Evolutionary conservation across 2,888 invertebrate genomes (phyloP).

Genomic region (Conistra vaccinii): DNA sequence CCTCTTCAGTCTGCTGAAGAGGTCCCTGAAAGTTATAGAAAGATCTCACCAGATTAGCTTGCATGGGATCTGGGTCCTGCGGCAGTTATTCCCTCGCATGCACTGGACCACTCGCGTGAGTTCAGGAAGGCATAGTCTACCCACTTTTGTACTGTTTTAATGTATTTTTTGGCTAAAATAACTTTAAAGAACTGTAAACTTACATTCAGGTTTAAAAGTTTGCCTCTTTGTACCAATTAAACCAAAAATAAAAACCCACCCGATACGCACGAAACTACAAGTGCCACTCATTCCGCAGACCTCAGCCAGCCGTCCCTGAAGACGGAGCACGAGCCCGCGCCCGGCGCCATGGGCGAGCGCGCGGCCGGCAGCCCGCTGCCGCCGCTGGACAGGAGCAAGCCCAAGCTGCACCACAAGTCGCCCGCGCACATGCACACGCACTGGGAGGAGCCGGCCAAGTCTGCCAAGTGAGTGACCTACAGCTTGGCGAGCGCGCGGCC

Average conservation of each 20-base stretch:
- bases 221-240: background rate
- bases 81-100: too few species aligned
- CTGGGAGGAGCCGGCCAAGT: slow-evolving; percentile 92
- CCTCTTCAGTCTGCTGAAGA: too few species aligned
- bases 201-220: background rate
- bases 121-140: too few species aligned
- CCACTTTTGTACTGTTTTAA: too few species aligned
- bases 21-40: too few species aligned
- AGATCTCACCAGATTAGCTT: too few species aligned
- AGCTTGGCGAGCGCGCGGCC: slow-evolving; percentile 41
- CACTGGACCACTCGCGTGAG: too few species aligned
- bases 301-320: slow-evolving; percentile 95
- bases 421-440: slow-evolving; percentile 88
- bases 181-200: background rate
- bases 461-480: slow-evolving; percentile 32
- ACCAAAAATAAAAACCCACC: too few species aligned
- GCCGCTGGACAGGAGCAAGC: slow-evolving; percentile 64
- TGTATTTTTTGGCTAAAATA: background rate
- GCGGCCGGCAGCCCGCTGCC: slow-evolving; percentile 58
- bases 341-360: slow-evolving; percentile 43
- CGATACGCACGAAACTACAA: background rate
- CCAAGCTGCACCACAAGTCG: slow-evolving; percentile 80
- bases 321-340: slow-evolving; percentile 82
- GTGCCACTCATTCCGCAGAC: slow-evolving; percentile 83
- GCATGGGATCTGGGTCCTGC: too few species aligned